Base-by-base conservation (phyloP, 2,113 vertebrate genomes). In the Vulpes vulpes region DNA sequence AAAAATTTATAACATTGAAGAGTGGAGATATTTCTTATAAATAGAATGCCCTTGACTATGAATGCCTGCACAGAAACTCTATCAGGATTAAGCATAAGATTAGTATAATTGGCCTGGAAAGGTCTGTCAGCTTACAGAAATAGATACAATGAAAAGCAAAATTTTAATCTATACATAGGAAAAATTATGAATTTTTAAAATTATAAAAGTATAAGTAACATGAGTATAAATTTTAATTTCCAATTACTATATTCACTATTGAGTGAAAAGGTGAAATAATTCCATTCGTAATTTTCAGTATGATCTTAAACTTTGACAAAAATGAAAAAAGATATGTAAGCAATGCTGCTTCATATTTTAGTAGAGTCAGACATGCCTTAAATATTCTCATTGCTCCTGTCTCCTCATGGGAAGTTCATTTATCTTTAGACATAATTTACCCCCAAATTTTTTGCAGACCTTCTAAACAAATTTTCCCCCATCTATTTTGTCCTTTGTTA, bases 1-100 rank as follows among this genome's bases (percentile, higher is more conserved):
- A 71, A 91, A 53, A 85, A 32, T 38, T 3, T 83, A 35, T 76
- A 19, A 51, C 62, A 88, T 51, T 64, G 32, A 95, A 88, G 8
- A 79, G 7, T 59, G 15, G 64, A 96, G 27, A n/a, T 62, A 55
- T 32, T 91, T 91, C 82, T 91, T 84, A 57, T n/a, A 88, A 95
- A 65, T 22, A 76, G 12, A 87, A 73, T 51, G 38, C 8, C 20
- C 35, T 76, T 78, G 27, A 87, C 2, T 93, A 82, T 64, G 51
- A 76, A 49, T 51, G 15, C 10, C 27, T 11, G 1, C 16, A n/a
- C 17, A 74, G 16, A 64, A 93, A 32, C 12, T 57, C 30, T 65
- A 20, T 53, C 35, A 91, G 65, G 62, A 76, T 62, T 55, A 62
- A 57, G 38, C 57, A 49, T 71, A 32, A 20, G 71, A 23, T 38